Evolutionary conservation across 2,113 vertebrate species (phyloP).

Genomic region (Dissostichus mawsoni): DNA sequence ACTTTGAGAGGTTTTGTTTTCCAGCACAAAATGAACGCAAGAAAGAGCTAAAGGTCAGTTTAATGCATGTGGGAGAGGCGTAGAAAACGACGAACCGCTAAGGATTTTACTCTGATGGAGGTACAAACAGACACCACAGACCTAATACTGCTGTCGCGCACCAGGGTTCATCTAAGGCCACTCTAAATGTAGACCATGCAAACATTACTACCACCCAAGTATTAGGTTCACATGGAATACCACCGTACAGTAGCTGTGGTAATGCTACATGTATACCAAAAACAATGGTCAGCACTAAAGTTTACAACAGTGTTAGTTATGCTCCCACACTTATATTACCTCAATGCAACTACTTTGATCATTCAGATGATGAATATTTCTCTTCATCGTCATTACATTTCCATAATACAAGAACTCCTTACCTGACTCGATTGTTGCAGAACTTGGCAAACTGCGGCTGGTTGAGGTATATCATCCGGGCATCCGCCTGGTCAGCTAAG

Average conservation of each 20-base stretch:
- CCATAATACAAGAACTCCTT: constrained; percentile 37
- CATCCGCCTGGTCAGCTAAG: constrained; percentile 95
- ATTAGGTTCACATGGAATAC: constrained; percentile 3
- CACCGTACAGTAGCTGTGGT: not conserved
- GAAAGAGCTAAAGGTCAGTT: not conserved
- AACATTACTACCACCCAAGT: not conserved
- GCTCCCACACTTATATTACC: not conserved
- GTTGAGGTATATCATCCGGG: constrained; percentile 94
- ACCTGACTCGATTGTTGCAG: constrained; percentile 98
- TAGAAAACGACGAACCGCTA: not conserved
- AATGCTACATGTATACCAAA: not conserved
- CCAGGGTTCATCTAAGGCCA: not conserved
- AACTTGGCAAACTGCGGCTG: constrained; percentile 95
- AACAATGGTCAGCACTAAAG: not conserved
- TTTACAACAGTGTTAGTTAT: not conserved
- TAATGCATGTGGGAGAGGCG: not conserved
- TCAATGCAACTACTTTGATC: not conserved
- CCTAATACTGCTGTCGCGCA: not conserved
- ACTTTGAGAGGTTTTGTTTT: not conserved
- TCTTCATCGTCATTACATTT: not conserved
- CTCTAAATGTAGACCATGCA: not conserved
- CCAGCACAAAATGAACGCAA: not conserved
- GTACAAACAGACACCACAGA: not conserved
- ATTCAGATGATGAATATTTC: not conserved
- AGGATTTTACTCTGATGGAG: not conserved